phyloP scores from a whole-genome alignment of 2,797 vertebrate genomes.

The Buceros bicornis region DNA sequence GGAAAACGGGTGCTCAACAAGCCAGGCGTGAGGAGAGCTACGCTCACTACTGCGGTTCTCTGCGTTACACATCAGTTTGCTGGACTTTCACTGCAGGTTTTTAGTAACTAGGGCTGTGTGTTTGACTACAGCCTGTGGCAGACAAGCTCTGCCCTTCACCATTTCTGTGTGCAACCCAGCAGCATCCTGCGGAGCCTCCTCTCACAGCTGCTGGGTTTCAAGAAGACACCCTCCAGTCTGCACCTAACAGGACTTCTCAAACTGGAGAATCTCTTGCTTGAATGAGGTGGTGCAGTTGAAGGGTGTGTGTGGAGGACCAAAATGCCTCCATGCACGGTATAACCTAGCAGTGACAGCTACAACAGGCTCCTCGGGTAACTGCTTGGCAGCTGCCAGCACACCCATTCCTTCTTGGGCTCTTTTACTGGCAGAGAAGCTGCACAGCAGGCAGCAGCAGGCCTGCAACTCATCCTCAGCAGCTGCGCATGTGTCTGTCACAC shows the following conservation, averaged over 20 bases:
- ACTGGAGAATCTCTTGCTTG: background rate
- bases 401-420: background rate
- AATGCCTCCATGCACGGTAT: background rate
- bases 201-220: background rate
- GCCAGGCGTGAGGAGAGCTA: background rate
- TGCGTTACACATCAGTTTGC: background rate
- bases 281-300: rapidly evolving
- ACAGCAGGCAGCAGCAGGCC: background rate
- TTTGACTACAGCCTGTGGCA: background rate
- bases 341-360: background rate
- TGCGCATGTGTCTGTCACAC: background rate
- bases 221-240: background rate
- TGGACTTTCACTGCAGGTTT: background rate
- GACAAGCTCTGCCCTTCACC: background rate
- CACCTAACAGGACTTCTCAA: background rate
- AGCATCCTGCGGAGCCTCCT: background rate
- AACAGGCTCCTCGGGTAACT: background rate
- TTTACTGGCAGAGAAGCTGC: background rate
- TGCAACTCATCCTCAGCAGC: background rate
- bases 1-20: background rate
- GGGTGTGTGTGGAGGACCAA: background rate
- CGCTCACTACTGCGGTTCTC: no score
- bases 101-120: background rate
- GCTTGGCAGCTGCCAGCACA: background rate
- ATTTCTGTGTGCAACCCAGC: background rate